These are phyloP conservation scores for Helicorthomorpha holstii DNA, from an alignment of 1,140 invertebrate genomes.

Conservation along the genomic window DNA sequence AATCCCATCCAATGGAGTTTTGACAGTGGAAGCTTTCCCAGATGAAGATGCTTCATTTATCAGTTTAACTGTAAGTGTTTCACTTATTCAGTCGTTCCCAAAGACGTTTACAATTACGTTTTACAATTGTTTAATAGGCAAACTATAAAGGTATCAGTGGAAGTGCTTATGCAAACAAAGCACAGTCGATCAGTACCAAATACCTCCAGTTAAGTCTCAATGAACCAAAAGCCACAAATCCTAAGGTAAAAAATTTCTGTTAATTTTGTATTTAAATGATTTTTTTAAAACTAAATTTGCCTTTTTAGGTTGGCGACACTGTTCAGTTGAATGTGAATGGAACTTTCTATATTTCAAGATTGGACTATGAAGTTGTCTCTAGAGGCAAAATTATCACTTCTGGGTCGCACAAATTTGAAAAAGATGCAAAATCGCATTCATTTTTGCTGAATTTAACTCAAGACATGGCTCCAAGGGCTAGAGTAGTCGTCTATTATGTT, in stretches of 20 bases:
- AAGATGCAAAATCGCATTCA: conserved; percentile 17
- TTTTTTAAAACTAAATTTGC: too few relatives aligned
- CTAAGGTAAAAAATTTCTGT: too few relatives aligned
- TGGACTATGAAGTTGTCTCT: conserved; percentile 11
- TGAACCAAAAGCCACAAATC: too few relatives aligned
- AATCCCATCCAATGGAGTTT: conserved; percentile 46
- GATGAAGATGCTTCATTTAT: conserved; percentile 21
- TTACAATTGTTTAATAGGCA: conserved; percentile 29
- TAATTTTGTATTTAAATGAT: too few relatives aligned
- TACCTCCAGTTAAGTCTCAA: conserved; percentile 54
- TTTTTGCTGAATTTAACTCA: conserved; percentile 49
- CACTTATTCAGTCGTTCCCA: neutral
- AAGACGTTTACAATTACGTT: neutral
- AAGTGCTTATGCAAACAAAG: conserved; percentile 56
- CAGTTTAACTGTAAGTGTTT: neutral
- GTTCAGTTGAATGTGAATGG: conserved; percentile 37
- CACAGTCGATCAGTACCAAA: conserved; percentile 49
- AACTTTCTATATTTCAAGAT: conserved; percentile 17
- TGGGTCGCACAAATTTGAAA: conserved; percentile 9
- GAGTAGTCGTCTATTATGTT: conserved; percentile 59
- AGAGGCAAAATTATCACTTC: conserved; percentile 19
- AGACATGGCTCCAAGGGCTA: conserved; percentile 66
- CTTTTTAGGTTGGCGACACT: conserved; percentile 24
- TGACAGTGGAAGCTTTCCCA: conserved; percentile 49
- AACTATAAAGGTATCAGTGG: conserved; percentile 52